Evolutionary conservation across 2,797 vertebrate genomes (phyloP), one percentile per base, ranked within the genome.

Genomic region (Coendou prehensilis): DNA sequence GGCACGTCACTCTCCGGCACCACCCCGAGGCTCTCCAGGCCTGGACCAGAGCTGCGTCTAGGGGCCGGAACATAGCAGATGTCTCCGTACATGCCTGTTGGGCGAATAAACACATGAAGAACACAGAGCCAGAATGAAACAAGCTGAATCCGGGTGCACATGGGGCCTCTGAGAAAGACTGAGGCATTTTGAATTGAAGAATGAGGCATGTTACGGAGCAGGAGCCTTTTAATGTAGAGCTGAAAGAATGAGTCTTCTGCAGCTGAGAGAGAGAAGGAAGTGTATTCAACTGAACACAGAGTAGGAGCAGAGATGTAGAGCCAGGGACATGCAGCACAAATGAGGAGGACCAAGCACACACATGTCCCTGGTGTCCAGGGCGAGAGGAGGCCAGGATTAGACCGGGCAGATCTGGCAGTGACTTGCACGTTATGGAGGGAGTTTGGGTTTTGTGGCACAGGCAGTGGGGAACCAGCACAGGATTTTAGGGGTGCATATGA

Each of bases 391-490:
- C 3, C 22, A 2, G 86, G 37, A 23, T 23, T 17, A 69, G 67
- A 26, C 1, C 6, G 28, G 23, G 37, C 47, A 11, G 54, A 3
- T 57, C 50, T 6, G 2, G 18, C 0, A 0, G 28, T 0, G 15
- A 18, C 28, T 50, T 26, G 37, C 11, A 0, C 0, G 2, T 9
- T n/a, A 47, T 0, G 18, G 28, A 47, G 63, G 2, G 14, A 67
- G 80, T 9, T 26, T 64, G 63, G 17, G 5, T 30, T 71, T 82
- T 4, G 2, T 20, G 18, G 41, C 67, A 52, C 3, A 9, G 81
- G 75, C 59, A 6, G 3, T 3, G 20, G 67, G 92, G 61, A 79
- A n/a, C 41, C 41, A 13, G 1, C 10, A 15, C 47, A 61, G 56
- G 57, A 20, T 22, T 67, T 33, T 41, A 30, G 15, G 50, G 23